Evolutionary conservation across 2,888 invertebrate species (phyloP).

Genomic region (Nemoura dubitans): DNA sequence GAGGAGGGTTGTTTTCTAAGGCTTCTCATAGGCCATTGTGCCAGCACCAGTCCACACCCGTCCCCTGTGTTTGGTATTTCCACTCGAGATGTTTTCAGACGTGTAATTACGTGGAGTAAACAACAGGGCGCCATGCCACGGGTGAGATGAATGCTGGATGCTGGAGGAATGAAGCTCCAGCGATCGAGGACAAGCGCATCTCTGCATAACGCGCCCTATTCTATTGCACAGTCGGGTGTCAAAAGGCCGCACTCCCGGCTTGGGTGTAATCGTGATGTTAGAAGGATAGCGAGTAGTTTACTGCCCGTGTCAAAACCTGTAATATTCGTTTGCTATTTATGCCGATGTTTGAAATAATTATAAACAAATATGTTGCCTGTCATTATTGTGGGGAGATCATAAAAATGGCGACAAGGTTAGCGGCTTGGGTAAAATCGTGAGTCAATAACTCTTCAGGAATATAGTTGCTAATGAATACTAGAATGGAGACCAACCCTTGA

Average conservation of each 20-base stretch:
- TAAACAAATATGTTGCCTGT: not conserved
- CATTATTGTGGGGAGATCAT: not conserved
- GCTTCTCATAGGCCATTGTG: not conserved
- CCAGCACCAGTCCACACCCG: not conserved
- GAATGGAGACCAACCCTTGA: not conserved
- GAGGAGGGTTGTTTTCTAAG: not conserved
- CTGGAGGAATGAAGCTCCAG: not conserved
- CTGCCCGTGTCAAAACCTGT: not conserved
- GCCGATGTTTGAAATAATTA: not conserved
- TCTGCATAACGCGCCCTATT: too few species aligned
- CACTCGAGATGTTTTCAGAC: constrained; percentile 3
- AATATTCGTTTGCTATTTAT: not conserved
- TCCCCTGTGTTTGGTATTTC: constrained; percentile 17
- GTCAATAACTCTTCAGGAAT: not conserved
- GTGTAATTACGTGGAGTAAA: constrained; percentile 20
- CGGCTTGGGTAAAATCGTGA: not conserved
- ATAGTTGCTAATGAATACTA: not conserved
- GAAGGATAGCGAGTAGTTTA: not conserved
- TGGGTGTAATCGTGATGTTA: not conserved
- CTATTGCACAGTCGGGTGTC: not conserved
- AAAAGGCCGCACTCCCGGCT: not conserved
- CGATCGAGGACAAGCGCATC: too few species aligned
- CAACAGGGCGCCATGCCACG: constrained; percentile 23
- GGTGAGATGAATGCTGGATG: not conserved
- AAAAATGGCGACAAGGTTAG: not conserved